Base-by-base conservation (phyloP, 1,140 invertebrate species). In the Ceratitis capitata region DNA sequence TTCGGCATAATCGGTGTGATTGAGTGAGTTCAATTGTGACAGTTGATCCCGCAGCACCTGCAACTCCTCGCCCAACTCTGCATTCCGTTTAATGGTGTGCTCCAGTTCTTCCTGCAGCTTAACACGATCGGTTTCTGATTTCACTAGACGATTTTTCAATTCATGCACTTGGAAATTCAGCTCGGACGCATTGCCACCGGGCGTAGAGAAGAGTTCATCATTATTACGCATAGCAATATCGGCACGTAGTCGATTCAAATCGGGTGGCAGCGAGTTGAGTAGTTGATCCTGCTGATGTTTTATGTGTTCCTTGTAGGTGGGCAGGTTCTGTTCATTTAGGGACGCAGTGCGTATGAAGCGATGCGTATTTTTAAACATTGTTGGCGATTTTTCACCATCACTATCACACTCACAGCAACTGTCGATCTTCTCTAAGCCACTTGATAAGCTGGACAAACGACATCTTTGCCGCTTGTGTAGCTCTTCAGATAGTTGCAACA, bases 1-100 rank as follows among this genome's bases (percentile, higher is more conserved):
- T 89, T 95, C 94, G 0, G 94, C 94, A 29, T 95, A 93, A 19
- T 94, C 92, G 88, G 95, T 94, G 78, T 94, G 94, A 78, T 93
- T 93, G 0, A 91, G 16, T 86, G 89, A 90, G 51, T 88, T 89
- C n/a, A 92, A 35, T 83, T 92, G 89, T 5, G 90, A 89, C 5
- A 92, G n/a, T 88, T 94, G 94, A 84, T 93, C 90, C 87, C 94
- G 93, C 3, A 94, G 92, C 0, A 92, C 89, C 51, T 93, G 91
- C 64, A 95, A 86, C 82, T 95, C 93, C 3, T 89, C 88, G 3
- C 93, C 93, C 3, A 94, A 89, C 9, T 94, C 90, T 0, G 92
- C 91, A 89, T 94, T 93, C 12, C 93, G 93, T 86, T 93, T 92
- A 6, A 94, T 87, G 23, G 94, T 92, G 85, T 94, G 92, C 26